These are phyloP conservation scores for Echinometra lucunter DNA, from an alignment of 53 echinoderm and acorn worm species.

Conservation along the genomic window DNA sequence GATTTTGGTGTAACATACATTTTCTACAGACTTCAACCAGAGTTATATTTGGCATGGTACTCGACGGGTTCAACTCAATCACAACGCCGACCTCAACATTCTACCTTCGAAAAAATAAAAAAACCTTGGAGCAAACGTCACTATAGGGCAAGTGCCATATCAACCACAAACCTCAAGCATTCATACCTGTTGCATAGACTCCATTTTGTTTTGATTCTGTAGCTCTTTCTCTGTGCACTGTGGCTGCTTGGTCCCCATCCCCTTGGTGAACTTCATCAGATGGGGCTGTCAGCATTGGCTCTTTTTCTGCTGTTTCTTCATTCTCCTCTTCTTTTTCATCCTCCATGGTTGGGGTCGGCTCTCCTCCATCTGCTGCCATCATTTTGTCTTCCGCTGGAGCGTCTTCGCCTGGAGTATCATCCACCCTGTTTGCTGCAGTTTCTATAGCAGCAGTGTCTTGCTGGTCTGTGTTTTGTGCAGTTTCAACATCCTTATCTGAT, in stretches of 20 bases:
- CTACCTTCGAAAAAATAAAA: neutral
- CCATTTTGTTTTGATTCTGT: neutral
- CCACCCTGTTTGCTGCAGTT: neutral
- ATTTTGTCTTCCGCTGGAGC: neutral
- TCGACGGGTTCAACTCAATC: too few relatives aligned
- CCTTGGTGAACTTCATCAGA: neutral
- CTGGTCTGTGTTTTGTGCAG: neutral
- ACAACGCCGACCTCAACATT: neutral
- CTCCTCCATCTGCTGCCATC: neutral
- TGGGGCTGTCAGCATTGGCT: neutral
- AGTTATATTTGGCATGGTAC: too few relatives aligned
- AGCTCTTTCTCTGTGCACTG: neutral
- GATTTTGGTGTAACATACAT: too few relatives aligned
- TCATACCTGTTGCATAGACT: neutral
- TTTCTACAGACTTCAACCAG: too few relatives aligned
- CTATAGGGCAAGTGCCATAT: neutral
- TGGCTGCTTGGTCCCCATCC: neutral
- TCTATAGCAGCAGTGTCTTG: neutral
- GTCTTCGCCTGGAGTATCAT: neutral
- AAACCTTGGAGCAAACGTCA: neutral
- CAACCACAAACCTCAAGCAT: neutral
- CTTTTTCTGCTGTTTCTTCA: conserved; percentile 20
- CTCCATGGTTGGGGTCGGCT: neutral
- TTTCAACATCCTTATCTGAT: neutral
- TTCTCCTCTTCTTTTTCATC: neutral